These are phyloP conservation scores for Anthonomus grandis DNA, from an alignment of 1,140 invertebrate species.

Conservation along the genomic window DNA sequence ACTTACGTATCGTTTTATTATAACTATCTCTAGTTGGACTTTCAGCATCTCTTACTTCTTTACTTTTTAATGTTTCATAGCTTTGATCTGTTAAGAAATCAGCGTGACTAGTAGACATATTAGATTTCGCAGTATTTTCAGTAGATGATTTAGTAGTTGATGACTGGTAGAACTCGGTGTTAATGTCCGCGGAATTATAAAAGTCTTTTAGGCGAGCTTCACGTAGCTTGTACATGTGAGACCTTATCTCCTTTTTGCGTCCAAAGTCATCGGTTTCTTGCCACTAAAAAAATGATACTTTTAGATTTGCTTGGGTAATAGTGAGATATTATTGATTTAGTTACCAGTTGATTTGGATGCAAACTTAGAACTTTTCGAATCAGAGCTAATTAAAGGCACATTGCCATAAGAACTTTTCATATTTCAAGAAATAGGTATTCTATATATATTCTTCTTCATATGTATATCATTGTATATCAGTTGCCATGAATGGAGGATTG, in stretches of 20 bases:
- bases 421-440: too few relatives aligned
- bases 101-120: conserved; percentile 50
- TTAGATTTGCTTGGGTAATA: not conserved
- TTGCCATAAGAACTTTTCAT: too few relatives aligned
- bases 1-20: conserved; percentile 47
- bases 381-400: too few relatives aligned
- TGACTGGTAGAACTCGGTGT: conserved; percentile 37
- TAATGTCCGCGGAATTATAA: conserved; percentile 57
- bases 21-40: conserved; percentile 64
- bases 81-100: conserved; percentile 69
- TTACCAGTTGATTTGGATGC: not conserved
- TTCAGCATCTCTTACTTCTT: conserved; percentile 72
- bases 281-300: conserved; percentile 75
- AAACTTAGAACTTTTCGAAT: too few relatives aligned
- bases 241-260: conserved; percentile 78
- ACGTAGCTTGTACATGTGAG: conserved; percentile 76
- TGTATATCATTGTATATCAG: too few relatives aligned
- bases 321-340: not conserved
- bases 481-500: too few relatives aligned
- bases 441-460: too few relatives aligned
- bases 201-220: conserved; percentile 71
- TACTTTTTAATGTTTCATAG: conserved; percentile 70
- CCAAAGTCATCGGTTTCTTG: conserved; percentile 81
- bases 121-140: conserved; percentile 46
- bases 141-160: conserved; percentile 7